phyloP scores from a whole-genome alignment of 2,113 vertebrate genomes.

The Caranx ignobilis region DNA sequence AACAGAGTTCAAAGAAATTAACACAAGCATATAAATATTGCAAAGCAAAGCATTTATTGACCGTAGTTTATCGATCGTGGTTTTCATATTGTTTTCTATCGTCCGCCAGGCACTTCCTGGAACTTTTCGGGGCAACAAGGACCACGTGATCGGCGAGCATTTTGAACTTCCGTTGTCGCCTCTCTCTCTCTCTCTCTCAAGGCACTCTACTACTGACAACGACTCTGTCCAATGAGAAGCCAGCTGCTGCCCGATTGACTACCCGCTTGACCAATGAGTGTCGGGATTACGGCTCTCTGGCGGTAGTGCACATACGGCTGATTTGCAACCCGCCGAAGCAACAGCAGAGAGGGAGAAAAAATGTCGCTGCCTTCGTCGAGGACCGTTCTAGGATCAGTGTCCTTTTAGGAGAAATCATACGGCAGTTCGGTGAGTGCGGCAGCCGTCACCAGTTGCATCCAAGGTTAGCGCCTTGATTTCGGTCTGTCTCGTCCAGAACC shows the following conservation, averaged over 20 bases:
- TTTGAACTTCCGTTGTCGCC: too few relatives aligned
- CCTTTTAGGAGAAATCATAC: conserved; percentile 48
- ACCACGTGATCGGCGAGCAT: too few relatives aligned
- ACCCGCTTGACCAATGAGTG: conserved; percentile 31
- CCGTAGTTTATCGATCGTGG: too few relatives aligned
- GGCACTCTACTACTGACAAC: background rate
- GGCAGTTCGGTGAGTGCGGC: conserved; percentile 80
- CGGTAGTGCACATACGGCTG: conserved; percentile 66
- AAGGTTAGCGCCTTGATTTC: conserved; percentile 19
- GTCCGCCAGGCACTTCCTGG: too few relatives aligned
- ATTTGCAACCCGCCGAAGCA: conserved; percentile 83
- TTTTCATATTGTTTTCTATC: too few relatives aligned
- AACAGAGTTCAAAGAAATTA: too few relatives aligned
- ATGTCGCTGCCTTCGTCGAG: conserved; percentile 71
- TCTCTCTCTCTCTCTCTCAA: too few relatives aligned
- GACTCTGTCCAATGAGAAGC: conserved; percentile 39
- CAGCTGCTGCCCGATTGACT: background rate
- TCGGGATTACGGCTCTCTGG: background rate
- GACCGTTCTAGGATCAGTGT: conserved; percentile 88
- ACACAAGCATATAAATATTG: too few relatives aligned
- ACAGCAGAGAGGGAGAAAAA: conserved; percentile 78
- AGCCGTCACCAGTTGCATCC: conserved; percentile 65
- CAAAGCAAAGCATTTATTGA: too few relatives aligned
- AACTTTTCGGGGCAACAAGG: too few relatives aligned
- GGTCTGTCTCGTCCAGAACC: background rate